phyloP scores from a whole-genome alignment of 2,888 invertebrate species.

The Phytoseiulus persimilis region DNA sequence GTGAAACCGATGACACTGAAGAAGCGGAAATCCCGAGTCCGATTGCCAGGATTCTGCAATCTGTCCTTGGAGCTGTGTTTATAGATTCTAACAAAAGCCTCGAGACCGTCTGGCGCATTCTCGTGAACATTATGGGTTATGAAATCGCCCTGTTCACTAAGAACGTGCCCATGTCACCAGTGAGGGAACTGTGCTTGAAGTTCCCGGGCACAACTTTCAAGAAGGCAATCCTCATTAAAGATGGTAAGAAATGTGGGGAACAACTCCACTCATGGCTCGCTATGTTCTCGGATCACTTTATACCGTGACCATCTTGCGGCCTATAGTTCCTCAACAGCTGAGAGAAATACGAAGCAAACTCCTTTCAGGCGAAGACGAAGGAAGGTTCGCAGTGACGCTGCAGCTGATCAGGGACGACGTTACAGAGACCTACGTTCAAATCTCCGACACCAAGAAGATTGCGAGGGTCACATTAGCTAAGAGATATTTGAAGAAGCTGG shows the following conservation, averaged over 20 bases:
- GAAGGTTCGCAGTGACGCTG: neutral
- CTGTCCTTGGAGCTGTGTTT: constrained; percentile 78
- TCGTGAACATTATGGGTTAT: constrained; percentile 29
- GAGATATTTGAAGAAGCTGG: neutral
- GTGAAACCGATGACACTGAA: constrained; percentile 16
- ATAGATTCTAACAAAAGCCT: constrained; percentile 69
- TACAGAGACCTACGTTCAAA: neutral
- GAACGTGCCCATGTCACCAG: constrained; percentile 7
- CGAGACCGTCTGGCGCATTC: constrained; percentile 64
- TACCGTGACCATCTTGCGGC: too few species aligned
- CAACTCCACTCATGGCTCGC: too few species aligned
- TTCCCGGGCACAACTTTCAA: constrained; percentile 15
- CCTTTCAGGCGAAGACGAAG: constrained; percentile 12
- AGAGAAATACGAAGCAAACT: neutral
- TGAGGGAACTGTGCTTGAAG: neutral
- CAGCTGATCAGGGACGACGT: neutral
- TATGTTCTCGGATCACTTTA: too few species aligned
- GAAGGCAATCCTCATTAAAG: neutral
- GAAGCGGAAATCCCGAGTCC: constrained; percentile 72
- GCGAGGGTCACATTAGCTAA: constrained; percentile 7
- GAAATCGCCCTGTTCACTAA: constrained; percentile 11
- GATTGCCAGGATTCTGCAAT: constrained; percentile 85
- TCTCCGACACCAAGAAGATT: neutral
- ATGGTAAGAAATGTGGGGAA: neutral
- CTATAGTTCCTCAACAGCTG: too few species aligned